Evolutionary conservation across 2,797 vertebrate species (phyloP).

Genomic region (Enteromius unitaeniatus): DNA sequence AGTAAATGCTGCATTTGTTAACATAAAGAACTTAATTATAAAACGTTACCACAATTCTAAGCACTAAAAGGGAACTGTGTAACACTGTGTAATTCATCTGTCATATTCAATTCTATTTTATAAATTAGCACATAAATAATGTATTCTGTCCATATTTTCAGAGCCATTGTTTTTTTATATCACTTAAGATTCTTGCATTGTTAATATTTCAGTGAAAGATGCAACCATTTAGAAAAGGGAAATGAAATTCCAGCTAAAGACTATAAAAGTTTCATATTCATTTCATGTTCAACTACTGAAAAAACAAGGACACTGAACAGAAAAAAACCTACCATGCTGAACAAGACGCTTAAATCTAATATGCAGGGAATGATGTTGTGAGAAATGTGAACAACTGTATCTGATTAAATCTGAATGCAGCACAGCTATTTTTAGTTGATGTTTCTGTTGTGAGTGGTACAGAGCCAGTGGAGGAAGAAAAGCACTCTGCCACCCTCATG

Average conservation of each 20-base stretch:
- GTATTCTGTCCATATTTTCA: background rate
- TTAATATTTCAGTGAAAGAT: background rate
- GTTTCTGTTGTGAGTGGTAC: conserved; percentile 15
- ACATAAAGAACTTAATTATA: background rate
- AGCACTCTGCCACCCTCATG: background rate
- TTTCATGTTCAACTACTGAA: background rate
- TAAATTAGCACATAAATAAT: background rate
- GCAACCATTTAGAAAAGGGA: background rate
- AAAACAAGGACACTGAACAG: conserved; percentile 4
- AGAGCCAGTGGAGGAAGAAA: background rate
- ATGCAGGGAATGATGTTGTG: conserved; percentile 28
- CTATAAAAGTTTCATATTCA: background rate
- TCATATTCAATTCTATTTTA: background rate
- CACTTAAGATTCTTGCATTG: background rate
- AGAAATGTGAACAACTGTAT: conserved; percentile 28
- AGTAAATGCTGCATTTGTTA: background rate
- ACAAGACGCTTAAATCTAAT: conserved; percentile 29
- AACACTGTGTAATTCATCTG: too few species aligned
- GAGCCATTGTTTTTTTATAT: background rate
- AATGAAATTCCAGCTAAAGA: background rate
- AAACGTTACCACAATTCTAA: background rate
- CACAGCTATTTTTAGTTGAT: conserved; percentile 48
- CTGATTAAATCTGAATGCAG: conserved; percentile 45
- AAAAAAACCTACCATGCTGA: conserved; percentile 4
- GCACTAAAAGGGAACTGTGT: background rate